These are phyloP conservation scores for Pseudonaja textilis DNA, from an alignment of 2,113 vertebrate genomes.

Conservation along the genomic window DNA sequence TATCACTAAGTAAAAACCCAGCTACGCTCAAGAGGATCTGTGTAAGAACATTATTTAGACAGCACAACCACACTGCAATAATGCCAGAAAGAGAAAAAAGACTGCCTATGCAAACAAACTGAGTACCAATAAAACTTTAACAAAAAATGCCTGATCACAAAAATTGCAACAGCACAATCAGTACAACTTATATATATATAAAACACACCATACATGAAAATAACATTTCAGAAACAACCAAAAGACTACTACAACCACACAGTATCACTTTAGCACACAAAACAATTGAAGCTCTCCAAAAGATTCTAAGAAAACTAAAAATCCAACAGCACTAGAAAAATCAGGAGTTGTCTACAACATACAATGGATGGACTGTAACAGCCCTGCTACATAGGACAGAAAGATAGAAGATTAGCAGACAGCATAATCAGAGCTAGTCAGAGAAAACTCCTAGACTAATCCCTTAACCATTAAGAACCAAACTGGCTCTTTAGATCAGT, in stretches of 20 bases:
- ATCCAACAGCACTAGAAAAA: background rate
- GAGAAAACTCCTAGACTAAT: background rate
- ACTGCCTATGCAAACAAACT: background rate
- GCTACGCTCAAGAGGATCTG: background rate
- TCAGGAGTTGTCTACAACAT: background rate
- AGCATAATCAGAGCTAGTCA: background rate
- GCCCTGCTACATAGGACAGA: background rate
- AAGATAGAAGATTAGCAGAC: background rate
- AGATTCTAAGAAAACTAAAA: background rate
- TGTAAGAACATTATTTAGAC: background rate
- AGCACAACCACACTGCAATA: background rate
- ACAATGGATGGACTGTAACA: background rate
- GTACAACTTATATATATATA: background rate
- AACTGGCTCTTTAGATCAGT: background rate
- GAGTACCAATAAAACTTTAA: background rate
- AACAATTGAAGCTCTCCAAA: background rate
- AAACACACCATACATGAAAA: background rate
- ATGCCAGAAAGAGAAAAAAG: background rate
- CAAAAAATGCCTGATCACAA: background rate
- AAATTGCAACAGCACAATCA: background rate
- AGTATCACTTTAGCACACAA: background rate
- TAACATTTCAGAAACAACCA: background rate
- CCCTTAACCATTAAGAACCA: background rate
- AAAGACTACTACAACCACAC: background rate
- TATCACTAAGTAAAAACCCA: background rate